Conservation (phyloP, 2,888 invertebrate species). For the Onchidella celtica region DNA sequence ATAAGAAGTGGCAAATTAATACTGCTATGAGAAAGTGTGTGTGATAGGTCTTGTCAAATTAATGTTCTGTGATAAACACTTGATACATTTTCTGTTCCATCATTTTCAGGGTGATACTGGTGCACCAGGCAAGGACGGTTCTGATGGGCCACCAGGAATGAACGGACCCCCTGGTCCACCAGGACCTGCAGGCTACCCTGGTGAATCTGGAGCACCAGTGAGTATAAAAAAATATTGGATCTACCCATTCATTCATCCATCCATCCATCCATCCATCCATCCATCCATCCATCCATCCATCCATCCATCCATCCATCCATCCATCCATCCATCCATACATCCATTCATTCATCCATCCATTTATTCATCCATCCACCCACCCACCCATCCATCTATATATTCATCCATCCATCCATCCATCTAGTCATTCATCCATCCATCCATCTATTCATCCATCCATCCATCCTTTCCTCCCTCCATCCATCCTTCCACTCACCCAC, state of each 20-base stretch:
- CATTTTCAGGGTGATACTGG: slow-evolving; percentile 65
- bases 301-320: not conserved
- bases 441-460: too few relatives aligned
- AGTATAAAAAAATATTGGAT: too few relatives aligned
- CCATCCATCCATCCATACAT: not conserved
- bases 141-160: slow-evolving; percentile 67
- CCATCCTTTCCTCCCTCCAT: too few relatives aligned
- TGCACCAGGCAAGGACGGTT: slow-evolving; percentile 65
- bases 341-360: not conserved
- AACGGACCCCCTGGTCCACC: slow-evolving; percentile 70
- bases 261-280: not conserved
- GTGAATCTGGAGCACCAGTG: slow-evolving; percentile 64
- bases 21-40: too few relatives aligned
- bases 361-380: not conserved
- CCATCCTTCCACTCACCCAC: not conserved
- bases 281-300: not conserved
- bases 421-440: not conserved
- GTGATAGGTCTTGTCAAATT: too few relatives aligned
- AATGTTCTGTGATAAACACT: too few relatives aligned
- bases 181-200: slow-evolving; percentile 68
- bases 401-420: not conserved
- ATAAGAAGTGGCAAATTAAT: too few relatives aligned
- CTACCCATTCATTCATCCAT: too few relatives aligned
- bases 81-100: too few relatives aligned
- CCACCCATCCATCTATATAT: too few relatives aligned